Evolutionary conservation across 2,797 vertebrate genomes (phyloP), one percentile per base, ranked within the genome.

Genomic region (Gephyroberyx darwinii): DNA sequence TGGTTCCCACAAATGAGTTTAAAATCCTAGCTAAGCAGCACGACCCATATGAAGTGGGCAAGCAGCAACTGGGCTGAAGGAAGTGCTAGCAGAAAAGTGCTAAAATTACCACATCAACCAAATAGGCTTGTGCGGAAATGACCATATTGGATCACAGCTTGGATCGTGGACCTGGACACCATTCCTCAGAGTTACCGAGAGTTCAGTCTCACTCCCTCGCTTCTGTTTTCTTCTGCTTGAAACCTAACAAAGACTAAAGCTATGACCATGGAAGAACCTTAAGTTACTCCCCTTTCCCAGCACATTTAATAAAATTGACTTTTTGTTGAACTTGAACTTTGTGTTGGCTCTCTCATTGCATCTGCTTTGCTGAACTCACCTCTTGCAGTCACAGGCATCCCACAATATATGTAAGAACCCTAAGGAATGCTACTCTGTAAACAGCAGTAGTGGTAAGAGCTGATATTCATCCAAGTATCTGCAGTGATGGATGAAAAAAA

Each of bases 131-230:
- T 39, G 8, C 12, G 37, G 37, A 10, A 39, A 39, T 39, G 37
- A 39, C 8, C 37, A 9, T 12, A 8, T 39, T 39, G 37, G 37
- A 39, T 39, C 37, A 39, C 37, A 10, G 37, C 8, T 39, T 39
- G 37, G 37, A 39, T 10, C 10, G 10, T 39, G 37, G 37, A 39
- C 37, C 37, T 39, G 8, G 10, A 39, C 37, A 39, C 37, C 3
- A 10, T 35, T 35, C 2, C 37, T 3, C 37, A 39, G 8, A 39
- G 37, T 39, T 39, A 39, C 57, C 13, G 13, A 12, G 0, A 56
- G 12, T 71, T 72, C 63, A 75, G 31, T 65, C 54, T 69, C 19
- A 69, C 0, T 30, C 31, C 33, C 17, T 43, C 57, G 45, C 55
- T 56, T 60, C 52, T 66, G 39, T 14, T 0, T 67, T 74, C 60